Conservation (phyloP, 2,113 vertebrate genomes). For the Clinocottus analis region DNA sequence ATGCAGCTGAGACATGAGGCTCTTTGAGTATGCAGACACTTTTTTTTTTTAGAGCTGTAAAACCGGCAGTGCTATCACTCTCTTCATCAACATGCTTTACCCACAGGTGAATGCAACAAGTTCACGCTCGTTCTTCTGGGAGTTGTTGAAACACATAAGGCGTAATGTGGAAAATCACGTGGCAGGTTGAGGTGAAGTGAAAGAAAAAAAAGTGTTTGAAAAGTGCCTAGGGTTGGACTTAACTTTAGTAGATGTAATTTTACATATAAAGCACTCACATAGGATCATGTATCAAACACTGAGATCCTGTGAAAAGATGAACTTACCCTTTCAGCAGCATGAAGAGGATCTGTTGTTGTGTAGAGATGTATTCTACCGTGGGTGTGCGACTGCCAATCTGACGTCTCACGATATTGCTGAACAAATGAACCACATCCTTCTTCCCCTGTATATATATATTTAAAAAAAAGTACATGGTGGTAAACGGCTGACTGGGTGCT, state of each 20-base stretch:
- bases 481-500: neutral
- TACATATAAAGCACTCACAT: neutral
- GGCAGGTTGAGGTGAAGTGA: neutral
- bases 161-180: conserved; percentile 30
- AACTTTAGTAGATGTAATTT: neutral
- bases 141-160: conserved; percentile 71
- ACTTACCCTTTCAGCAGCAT: conserved; percentile 87
- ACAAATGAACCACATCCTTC: conserved; percentile 88
- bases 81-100: conserved; percentile 36
- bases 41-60: conserved; percentile 21
- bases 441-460: conserved; percentile 86
- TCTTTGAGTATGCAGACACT: conserved; percentile 22
- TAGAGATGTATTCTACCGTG: conserved; percentile 87
- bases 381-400: conserved; percentile 86
- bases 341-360: conserved; percentile 86
- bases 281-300: neutral
- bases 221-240: neutral
- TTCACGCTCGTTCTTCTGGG: conserved; percentile 55
- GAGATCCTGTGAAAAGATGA: conserved; percentile 36
- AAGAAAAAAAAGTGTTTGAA: neutral
- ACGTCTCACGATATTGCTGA: conserved; percentile 87
- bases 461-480: conserved; percentile 11
- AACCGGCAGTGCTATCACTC: conserved; percentile 42
- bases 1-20: neutral
- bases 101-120: conserved; percentile 65